Evolutionary conservation across 2,113 vertebrate genomes (phyloP).

Genomic region (Amphiprion ocellaris): DNA sequence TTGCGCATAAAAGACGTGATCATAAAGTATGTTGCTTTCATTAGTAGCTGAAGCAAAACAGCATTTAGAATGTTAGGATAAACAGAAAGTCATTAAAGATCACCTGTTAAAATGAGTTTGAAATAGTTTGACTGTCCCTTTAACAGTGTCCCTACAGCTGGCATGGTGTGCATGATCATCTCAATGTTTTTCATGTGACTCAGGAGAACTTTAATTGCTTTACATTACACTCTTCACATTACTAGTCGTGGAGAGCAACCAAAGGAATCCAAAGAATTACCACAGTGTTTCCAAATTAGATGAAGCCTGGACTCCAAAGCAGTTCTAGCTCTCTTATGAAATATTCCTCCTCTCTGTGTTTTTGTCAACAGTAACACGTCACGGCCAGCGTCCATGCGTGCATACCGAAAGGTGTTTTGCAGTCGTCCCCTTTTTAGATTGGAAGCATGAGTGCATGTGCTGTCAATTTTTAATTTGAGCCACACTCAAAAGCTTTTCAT

Average conservation of each 20-base stretch:
- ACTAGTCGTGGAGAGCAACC: neutral
- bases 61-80: neutral
- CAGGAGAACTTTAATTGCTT: slow-evolving; percentile 6
- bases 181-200: slow-evolving; percentile 3
- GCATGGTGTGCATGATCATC: neutral
- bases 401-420: slow-evolving; percentile 4
- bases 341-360: slow-evolving; percentile 11
- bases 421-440: slow-evolving; percentile 14
- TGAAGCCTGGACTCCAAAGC: slow-evolving; percentile 3
- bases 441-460: neutral
- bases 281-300: slow-evolving; percentile 31
- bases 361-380: slow-evolving; percentile 23
- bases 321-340: slow-evolving; percentile 13
- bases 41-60: neutral
- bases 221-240: neutral
- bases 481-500: neutral
- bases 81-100: slow-evolving; percentile 2
- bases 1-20: neutral
- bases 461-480: slow-evolving; percentile 1
- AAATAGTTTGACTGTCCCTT: neutral
- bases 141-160: neutral
- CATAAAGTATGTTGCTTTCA: neutral
- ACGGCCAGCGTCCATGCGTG: slow-evolving; percentile 17
- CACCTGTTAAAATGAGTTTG: neutral
- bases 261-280: slow-evolving; percentile 47